phyloP scores from a whole-genome alignment of 2,113 vertebrate species.

The zebrafish (Danio rerio) region DNA sequence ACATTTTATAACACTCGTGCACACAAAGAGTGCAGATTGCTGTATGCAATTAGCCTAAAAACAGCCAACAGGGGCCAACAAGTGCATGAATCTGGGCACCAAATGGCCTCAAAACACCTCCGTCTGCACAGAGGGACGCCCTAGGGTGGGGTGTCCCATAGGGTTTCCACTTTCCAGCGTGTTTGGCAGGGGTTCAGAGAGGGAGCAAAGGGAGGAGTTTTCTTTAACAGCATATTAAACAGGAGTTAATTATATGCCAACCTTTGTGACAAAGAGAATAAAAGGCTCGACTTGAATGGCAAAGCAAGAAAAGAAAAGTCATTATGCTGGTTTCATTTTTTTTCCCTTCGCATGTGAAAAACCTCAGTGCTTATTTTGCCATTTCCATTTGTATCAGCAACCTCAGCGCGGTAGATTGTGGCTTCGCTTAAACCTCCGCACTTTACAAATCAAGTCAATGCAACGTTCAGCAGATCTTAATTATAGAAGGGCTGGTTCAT shows the following conservation, averaged over 20 bases:
- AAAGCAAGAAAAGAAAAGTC: constrained; percentile 79
- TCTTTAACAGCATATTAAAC: constrained; percentile 84
- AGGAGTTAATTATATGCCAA: constrained; percentile 85
- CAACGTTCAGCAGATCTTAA: constrained; percentile 6
- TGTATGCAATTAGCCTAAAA: neutral
- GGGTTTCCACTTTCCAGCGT: constrained; percentile 65
- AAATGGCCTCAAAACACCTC: constrained; percentile 57
- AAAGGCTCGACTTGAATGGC: constrained; percentile 78
- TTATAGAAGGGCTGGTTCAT: neutral
- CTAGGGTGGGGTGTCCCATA: constrained; percentile 68
- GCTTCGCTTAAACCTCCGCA: constrained; percentile 54
- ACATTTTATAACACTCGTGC: no score
- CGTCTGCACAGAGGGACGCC: constrained; percentile 28
- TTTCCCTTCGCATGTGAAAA: constrained; percentile 80
- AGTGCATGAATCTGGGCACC: constrained; percentile 44
- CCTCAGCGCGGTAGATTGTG: constrained; percentile 57
- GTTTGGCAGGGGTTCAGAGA: constrained; percentile 79
- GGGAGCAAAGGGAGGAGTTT: constrained; percentile 74
- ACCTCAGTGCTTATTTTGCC: constrained; percentile 75
- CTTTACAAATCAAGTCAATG: constrained; percentile 42
- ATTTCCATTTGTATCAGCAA: constrained; percentile 77
- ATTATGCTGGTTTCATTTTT: constrained; percentile 76
- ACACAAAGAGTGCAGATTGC: neutral
- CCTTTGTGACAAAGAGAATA: constrained; percentile 76
- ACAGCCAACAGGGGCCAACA: neutral